A percentile compares a stretch with the other conserved stretches of the same genome.
Conservation (phyloP, 2,797 vertebrate genomes). For the Neopelma chrysocephalum region DNA sequence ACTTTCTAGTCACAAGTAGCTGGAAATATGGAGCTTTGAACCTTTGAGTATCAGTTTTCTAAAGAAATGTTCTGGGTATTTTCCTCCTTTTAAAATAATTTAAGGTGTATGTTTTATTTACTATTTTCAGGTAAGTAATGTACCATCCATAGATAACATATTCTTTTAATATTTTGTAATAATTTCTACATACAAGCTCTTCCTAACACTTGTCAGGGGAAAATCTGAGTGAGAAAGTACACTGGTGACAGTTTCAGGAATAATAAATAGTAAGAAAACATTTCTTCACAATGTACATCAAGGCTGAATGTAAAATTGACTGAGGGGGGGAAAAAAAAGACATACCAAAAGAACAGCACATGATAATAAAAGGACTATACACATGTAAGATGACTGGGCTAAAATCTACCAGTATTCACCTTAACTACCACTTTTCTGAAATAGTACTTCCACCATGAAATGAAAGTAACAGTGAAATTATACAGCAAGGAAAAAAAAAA, state of each 20-base stretch:
- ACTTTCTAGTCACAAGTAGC: not conserved
- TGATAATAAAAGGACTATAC: not conserved
- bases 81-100: not conserved
- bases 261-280: not conserved
- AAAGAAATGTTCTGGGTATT: not conserved
- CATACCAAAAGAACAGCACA: not conserved
- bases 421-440: not conserved
- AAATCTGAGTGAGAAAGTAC: not conserved
- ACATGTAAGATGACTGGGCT: not conserved
- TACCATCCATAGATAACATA: not conserved
- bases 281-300: not conserved
- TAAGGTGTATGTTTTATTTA: not conserved
- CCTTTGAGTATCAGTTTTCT: not conserved
- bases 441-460: not conserved
- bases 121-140: not conserved
- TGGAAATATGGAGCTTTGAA: not conserved
- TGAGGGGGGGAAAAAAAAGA: not conserved
- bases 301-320: not conserved
- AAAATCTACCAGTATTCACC: not conserved
- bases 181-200: not conserved
- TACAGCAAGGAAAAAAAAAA: not conserved
- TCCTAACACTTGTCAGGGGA: not conserved
- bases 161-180: not conserved
- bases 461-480: not conserved
- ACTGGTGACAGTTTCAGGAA: not conserved